phyloP scores from a whole-genome alignment of 1,140 invertebrate genomes.

The Drosophila bocki region DNA sequence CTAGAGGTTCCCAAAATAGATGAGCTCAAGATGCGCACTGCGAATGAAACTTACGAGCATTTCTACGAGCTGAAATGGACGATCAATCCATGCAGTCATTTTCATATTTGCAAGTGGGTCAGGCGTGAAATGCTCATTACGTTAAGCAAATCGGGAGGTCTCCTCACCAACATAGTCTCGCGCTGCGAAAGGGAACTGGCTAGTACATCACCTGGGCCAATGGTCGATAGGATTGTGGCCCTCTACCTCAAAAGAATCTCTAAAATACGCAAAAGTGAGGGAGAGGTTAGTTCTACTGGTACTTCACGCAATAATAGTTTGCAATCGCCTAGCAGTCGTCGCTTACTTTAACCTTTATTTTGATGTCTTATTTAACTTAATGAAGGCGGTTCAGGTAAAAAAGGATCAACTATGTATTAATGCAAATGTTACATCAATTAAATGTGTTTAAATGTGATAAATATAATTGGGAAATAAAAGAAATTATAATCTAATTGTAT shows the following conservation, averaged over 20 bases:
- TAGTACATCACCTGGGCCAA: not conserved
- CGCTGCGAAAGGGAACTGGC: constrained; percentile 61
- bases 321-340: not conserved
- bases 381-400: no score
- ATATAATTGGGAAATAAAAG: not conserved
- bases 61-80: constrained; percentile 38
- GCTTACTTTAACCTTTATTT: not conserved
- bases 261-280: constrained; percentile 35
- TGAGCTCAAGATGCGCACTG: constrained; percentile 31
- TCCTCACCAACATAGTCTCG: constrained; percentile 50
- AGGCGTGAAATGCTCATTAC: constrained; percentile 50
- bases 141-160: constrained; percentile 53
- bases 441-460: not conserved
- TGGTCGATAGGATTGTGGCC: constrained; percentile 51
- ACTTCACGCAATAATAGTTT: no score
- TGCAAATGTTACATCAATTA: not conserved
- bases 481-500: no score
- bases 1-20: constrained; percentile 60
- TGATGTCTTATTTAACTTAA: no score
- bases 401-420: no score
- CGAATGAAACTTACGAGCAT: constrained; percentile 35
- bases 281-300: not conserved
- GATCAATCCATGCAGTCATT: constrained; percentile 8
- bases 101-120: constrained; percentile 49
- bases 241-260: constrained; percentile 53